Evolutionary conservation across 2,113 vertebrate genomes (phyloP).

Genomic region (Notiomystis cincta): DNA sequence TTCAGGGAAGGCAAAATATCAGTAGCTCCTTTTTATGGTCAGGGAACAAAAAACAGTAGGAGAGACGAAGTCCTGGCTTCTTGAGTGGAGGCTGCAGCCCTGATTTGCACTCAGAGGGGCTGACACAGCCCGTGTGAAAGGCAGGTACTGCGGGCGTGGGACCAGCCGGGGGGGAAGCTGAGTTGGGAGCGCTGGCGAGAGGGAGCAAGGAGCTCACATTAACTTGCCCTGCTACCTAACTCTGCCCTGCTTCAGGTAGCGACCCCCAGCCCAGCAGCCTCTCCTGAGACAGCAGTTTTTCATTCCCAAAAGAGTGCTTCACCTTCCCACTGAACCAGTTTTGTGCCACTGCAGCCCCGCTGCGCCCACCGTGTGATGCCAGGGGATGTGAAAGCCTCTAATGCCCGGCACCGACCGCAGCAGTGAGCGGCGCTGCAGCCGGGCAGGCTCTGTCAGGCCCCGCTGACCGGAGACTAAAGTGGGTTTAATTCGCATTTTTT

Average conservation of each 20-base stretch:
- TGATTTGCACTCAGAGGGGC: fast-evolving
- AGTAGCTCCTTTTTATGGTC: neutral
- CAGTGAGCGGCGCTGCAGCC: neutral
- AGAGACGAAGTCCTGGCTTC: neutral
- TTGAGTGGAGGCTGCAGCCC: neutral
- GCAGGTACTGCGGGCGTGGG: fast-evolving
- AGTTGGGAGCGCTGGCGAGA: neutral
- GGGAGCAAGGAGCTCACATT: too few relatives aligned
- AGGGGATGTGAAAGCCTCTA: neutral
- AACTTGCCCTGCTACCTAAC: too few relatives aligned
- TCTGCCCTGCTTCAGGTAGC: neutral
- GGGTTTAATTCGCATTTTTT: neutral
- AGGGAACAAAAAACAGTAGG: neutral
- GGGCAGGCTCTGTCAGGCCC: neutral
- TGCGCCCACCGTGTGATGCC: fast-evolving
- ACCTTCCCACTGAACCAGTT: neutral
- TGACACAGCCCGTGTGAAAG: fast-evolving
- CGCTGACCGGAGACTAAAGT: fast-evolving
- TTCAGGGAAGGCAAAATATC: neutral
- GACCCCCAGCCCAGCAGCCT: neutral
- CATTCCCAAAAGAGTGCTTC: neutral
- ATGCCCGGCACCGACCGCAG: fast-evolving
- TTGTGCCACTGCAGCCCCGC: fast-evolving
- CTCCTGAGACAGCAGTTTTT: neutral
- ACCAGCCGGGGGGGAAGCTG: fast-evolving